Evolutionary conservation across 2,113 vertebrate species (phyloP).

Genomic region (Cynopterus brachyotis): DNA sequence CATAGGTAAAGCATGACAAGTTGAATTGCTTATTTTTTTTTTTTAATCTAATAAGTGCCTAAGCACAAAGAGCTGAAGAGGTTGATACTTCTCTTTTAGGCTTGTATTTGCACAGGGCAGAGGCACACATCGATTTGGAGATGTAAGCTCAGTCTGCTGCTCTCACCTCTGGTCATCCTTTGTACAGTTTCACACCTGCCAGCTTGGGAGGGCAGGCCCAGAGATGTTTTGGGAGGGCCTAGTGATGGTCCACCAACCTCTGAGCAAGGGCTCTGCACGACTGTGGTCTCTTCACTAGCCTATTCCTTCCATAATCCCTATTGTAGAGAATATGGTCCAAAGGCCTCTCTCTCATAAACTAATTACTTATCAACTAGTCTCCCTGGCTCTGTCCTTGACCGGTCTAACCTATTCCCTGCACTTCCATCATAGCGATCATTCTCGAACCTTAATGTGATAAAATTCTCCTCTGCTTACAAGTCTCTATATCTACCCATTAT

Average conservation of each 20-base stretch:
- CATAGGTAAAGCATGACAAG: neutral
- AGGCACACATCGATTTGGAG: neutral
- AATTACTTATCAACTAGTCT: neutral
- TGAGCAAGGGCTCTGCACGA: neutral
- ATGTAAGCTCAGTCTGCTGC: neutral
- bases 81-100: neutral
- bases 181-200: conserved; percentile 7
- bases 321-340: neutral
- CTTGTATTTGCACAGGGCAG: neutral
- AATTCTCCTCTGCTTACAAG: neutral
- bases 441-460: neutral
- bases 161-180: neutral
- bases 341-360: neutral
- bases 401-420: neutral
- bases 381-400: neutral
- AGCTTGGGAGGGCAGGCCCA: neutral
- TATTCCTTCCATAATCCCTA: neutral
- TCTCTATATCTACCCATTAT: neutral
- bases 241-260: neutral
- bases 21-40: neutral
- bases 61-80: neutral
- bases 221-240: too few relatives aligned
- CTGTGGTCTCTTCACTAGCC: neutral
- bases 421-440: neutral
- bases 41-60: neutral